Evolutionary conservation across 1,140 invertebrate species (phyloP), one percentile per base, ranked within the genome.

Genomic region (Zaprionus ghesquierei): DNA sequence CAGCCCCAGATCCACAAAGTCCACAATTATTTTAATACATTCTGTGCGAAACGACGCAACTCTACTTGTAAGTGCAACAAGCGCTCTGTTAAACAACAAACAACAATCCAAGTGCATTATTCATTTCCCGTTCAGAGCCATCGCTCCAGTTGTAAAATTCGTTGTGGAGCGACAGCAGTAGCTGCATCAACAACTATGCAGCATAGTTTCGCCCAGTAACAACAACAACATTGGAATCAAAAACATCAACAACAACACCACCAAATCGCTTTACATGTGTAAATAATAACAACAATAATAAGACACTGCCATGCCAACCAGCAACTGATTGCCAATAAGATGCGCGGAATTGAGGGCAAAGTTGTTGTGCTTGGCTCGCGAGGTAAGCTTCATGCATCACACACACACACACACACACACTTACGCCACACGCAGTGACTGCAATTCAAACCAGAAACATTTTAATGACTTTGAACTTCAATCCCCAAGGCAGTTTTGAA

Each of bases 291-390:
- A 44, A 22, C 9, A 46, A 20, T 10, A 20, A 46, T 18, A 44
- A 62, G 29, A 50, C 33, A 46, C 55, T 51, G 58, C 62, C 60
- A 72, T 77, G 82, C 55, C 62, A 79, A 73, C 60, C 76, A 62
- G 76, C 75, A 60, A 77, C 44, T 72, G 66, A 75, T 33, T 82
- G 60, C 33, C 51, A 31, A 38, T 62, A 87, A 84, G 56, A 95
- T 96, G 95, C 95, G 95, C 90, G 94, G 94, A 56, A 93, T 97
- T 66, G 95, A 96, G 92, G 96, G 95, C 68, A 97, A 97, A 94
- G 95, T 97, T 63, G 96, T 97, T 59, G 94, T 97, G 69, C 92
- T 97, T 38, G 96, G 96, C 38, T 94, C 95, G 46, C 95, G 96
- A 95, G 96, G 96, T 97, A 93, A 93, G 91, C 80, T n/a, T 66